These are phyloP conservation scores for Lysandra bellargus DNA, from an alignment of 2,888 invertebrate species.

Conservation along the genomic window DNA sequence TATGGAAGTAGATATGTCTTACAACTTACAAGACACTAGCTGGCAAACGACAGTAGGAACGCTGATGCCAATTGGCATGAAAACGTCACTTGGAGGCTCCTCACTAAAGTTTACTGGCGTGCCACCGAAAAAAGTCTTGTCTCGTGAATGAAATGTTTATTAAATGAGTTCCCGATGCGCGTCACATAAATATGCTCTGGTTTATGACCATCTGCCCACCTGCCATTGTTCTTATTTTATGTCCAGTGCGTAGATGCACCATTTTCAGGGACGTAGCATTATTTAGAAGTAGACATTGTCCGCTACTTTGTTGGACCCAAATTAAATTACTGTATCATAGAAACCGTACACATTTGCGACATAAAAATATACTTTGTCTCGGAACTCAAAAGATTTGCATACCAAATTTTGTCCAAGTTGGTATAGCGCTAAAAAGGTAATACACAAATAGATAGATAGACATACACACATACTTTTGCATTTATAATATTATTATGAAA, in stretches of 20 bases:
- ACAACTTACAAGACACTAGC: not conserved
- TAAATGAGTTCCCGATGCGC: conserved; percentile 17
- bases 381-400: no score
- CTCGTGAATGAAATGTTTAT: conserved; percentile 21
- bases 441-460: no score
- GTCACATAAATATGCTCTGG: not conserved
- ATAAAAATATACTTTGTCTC: no score
- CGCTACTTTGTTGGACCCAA: no score
- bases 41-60: not conserved
- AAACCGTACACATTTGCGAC: no score
- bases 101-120: conserved; percentile 16
- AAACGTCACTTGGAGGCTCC: conserved; percentile 9
- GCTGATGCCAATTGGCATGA: conserved; percentile 16
- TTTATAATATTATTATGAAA: no score
- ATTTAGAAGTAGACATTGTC: not conserved
- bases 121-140: conserved; percentile 12
- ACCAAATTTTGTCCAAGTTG: no score
- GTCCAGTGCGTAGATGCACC: not conserved
- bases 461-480: no score
- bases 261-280: not conserved
- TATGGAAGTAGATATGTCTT: not conserved
- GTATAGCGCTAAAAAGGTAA: no score
- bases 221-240: conserved; percentile 24
- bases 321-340: no score
- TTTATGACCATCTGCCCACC: conserved; percentile 8